phyloP scores from a whole-genome alignment of 35 echinoderm and acorn worm species.

The Lytechinus variegatus region DNA sequence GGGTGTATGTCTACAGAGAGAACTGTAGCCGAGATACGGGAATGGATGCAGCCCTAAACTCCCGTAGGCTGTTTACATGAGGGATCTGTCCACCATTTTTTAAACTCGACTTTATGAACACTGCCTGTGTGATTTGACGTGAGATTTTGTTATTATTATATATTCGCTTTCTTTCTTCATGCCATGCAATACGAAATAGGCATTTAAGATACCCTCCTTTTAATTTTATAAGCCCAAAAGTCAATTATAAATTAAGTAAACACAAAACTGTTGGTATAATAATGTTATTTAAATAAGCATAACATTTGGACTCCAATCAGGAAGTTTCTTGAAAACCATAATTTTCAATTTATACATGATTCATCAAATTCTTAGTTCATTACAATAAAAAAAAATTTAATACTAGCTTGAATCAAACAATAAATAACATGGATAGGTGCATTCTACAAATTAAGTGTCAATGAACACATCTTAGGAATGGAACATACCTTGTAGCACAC shows the following conservation, averaged over 20 bases:
- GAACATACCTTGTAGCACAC: not conserved
- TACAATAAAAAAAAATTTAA: not conserved
- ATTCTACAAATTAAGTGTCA: not conserved
- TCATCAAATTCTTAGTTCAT: not conserved
- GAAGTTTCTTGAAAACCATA: not conserved
- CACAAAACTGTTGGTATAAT: not conserved
- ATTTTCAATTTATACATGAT: not conserved
- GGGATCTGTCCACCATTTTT: slow-evolving; percentile 27
- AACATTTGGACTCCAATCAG: not conserved
- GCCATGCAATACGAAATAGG: not conserved
- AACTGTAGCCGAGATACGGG: not conserved
- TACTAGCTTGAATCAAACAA: not conserved
- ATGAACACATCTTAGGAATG: not conserved
- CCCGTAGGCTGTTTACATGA: slow-evolving; percentile 45
- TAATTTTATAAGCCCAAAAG: not conserved
- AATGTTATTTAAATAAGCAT: too few species aligned
- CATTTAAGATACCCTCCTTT: not conserved
- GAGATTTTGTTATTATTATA: not conserved
- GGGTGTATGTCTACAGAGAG: not conserved
- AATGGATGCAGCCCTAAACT: not conserved
- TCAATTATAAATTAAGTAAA: not conserved
- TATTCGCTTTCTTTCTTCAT: too few species aligned
- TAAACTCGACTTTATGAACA: not conserved
- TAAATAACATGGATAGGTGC: not conserved
- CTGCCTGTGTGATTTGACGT: not conserved